Percentiles rank a stretch among this genome's conserved stretches.
phyloP scores from a whole-genome alignment of 2,888 invertebrate species.

The Caradrina kadenii region DNA sequence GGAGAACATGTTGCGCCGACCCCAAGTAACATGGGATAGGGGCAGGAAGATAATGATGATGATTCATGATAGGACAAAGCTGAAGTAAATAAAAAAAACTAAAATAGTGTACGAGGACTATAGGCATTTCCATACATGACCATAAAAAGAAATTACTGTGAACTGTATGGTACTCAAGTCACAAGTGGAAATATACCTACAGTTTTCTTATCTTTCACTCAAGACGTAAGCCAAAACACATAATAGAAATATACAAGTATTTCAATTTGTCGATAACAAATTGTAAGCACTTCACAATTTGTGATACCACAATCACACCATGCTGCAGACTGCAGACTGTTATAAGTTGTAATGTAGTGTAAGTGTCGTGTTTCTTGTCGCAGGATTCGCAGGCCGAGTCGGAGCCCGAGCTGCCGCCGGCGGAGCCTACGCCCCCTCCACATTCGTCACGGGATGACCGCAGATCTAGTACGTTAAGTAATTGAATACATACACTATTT shows the following conservation, averaged over 20 bases:
- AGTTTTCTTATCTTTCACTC: constrained; percentile 34
- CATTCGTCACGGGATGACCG: constrained; percentile 67
- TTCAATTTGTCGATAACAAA: constrained; percentile 32
- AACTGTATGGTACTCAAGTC: not conserved
- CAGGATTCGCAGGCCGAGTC: constrained; percentile 88
- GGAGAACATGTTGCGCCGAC: too few relatives aligned
- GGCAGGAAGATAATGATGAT: too few relatives aligned
- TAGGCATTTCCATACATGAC: not conserved
- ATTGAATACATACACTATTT: not conserved
- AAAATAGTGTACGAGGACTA: not conserved
- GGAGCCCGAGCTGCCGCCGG: constrained; percentile 86
- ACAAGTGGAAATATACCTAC: constrained; percentile 2
- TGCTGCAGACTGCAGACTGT: not conserved
- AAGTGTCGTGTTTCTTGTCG: constrained; percentile 74
- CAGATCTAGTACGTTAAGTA: constrained; percentile 67
- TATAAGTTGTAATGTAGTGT: constrained; percentile 38
- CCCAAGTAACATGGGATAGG: too few relatives aligned
- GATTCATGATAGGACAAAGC: not conserved
- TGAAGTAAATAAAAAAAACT: not conserved
- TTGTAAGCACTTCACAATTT: constrained; percentile 22
- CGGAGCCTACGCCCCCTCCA: constrained; percentile 70
- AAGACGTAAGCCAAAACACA: not conserved
- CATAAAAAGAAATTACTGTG: too few relatives aligned
- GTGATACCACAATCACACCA: not conserved
- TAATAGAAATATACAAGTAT: constrained; percentile 1